Evolutionary conservation across 2,113 vertebrate genomes (phyloP).

Genomic region (Penelope pileata): DNA sequence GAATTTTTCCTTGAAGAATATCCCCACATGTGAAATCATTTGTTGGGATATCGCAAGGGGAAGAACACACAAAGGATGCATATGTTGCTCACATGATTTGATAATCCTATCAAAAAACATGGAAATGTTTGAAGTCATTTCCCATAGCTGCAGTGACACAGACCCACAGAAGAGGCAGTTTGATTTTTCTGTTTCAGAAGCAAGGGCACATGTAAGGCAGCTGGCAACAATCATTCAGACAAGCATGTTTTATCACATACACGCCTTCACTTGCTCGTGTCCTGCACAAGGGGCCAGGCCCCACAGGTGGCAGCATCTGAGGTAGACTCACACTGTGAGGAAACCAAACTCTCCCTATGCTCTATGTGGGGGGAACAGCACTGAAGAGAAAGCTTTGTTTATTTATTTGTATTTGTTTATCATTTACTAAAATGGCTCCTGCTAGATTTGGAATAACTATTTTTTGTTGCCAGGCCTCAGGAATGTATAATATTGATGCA

Average conservation of each 20-base stretch:
- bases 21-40: background rate
- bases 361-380: background rate
- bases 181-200: background rate
- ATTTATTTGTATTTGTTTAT: background rate
- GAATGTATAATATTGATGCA: slow-evolving; percentile 77
- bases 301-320: background rate
- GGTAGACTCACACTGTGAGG: background rate
- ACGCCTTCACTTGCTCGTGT: background rate
- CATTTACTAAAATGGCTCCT: background rate
- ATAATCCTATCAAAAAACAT: background rate
- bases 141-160: background rate
- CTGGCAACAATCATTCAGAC: background rate
- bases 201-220: background rate
- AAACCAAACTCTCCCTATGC: background rate
- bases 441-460: background rate
- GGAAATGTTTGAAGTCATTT: background rate
- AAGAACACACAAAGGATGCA: background rate
- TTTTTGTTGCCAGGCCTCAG: slow-evolving; percentile 77
- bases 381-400: background rate
- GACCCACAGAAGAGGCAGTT: background rate
- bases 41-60: background rate
- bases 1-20: background rate
- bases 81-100: background rate
- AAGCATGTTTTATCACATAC: background rate
- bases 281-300: background rate